phyloP scores from a whole-genome alignment of 2,797 vertebrate species.

The Melanotaenia nigrans region DNA sequence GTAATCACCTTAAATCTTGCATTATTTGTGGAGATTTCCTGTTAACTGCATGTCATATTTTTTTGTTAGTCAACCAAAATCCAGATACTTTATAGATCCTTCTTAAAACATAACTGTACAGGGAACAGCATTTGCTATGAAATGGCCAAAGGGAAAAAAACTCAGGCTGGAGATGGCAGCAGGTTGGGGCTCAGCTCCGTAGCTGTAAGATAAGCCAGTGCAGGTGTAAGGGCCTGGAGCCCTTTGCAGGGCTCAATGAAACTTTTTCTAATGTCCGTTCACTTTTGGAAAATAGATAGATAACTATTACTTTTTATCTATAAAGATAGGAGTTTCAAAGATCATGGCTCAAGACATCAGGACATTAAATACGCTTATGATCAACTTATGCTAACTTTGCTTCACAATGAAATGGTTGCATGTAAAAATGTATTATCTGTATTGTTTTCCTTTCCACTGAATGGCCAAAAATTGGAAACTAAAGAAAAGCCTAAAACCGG shows the following conservation, averaged over 20 bases:
- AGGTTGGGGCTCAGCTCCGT: neutral
- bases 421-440: too few relatives aligned
- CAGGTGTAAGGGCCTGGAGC: conserved; percentile 14
- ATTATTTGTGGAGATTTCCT: neutral
- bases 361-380: too few relatives aligned
- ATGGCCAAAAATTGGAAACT: too few relatives aligned
- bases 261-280: neutral
- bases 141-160: neutral
- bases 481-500: too few relatives aligned
- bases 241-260: neutral
- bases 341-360: neutral
- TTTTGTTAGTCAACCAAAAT: neutral
- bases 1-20: neutral
- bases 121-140: neutral
- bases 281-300: neutral
- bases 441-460: too few relatives aligned
- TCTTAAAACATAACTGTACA: too few relatives aligned
- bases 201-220: conserved; percentile 6
- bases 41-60: neutral
- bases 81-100: neutral
- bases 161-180: conserved; percentile 5
- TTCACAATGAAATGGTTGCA: too few relatives aligned
- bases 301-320: neutral
- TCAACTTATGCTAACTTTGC: too few relatives aligned
- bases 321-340: neutral